Evolutionary conservation across 1,140 invertebrate genomes (phyloP), one percentile per base, ranked within the genome.

Genomic region (Drosophila pachea): DNA sequence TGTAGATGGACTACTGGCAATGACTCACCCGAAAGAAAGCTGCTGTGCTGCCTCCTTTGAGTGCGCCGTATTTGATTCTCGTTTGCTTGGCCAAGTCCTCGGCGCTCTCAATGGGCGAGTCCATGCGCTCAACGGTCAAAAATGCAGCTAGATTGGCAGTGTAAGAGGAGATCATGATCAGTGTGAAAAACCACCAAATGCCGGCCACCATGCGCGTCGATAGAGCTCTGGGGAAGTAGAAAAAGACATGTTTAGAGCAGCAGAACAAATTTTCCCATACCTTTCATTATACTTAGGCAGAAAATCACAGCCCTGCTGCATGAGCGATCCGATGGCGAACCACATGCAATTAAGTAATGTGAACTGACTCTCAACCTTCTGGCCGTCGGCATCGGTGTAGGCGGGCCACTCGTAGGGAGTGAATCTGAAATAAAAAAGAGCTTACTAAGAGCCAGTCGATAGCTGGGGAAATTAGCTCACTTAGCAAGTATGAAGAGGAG

Each of bases 91-190:
- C 96, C 48, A 99, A 91, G 90, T 99, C 98, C 89, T 99, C 97
- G 0, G 97, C 96, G 81, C 94, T 96, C 89, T 98, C 95, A 56
- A 99, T 99, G 5, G 97, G 97, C 0, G 97, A 97, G 88, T 98
- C 96, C 94, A 99, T 97, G 73, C 97, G 91, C 89, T 99, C 97
- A 5, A 99, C 97, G 0, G 98, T 99, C 5, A 99, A 90, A 90
- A 99, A 99, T 31, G 98, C 97, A 16, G 98, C 98, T 76, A 99
- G 91, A 90, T 99, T 99, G 35, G 98, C 98, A 29, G 98, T 99
- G 90, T 99, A 99, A 1, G 97, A 99, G 11, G 97, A 99, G 82
- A 99, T 99, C 94, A 99, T 98, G 76, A 99, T 99, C 12, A 99
- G 91, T 0, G 97, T 98, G 90, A 99, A 99, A 90, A 98, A 98